Evolutionary conservation across 2,113 vertebrate genomes (phyloP).

Genomic region (Gnathonemus longibarbis): DNA sequence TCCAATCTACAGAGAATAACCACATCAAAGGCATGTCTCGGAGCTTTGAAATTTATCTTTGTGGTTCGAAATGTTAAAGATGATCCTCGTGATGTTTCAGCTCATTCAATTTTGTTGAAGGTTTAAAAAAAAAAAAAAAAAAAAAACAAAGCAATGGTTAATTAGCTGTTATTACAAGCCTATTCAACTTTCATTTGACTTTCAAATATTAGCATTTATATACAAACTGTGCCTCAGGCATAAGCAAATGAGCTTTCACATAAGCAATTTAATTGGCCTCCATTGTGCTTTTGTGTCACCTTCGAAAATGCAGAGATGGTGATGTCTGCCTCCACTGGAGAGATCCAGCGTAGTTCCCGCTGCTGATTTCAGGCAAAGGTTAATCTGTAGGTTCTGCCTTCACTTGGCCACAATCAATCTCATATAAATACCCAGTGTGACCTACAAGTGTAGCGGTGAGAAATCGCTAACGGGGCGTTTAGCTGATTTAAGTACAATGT

Average conservation of each 20-base stretch:
- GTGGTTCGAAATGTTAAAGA: constrained; percentile 96
- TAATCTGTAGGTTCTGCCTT: neutral
- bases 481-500: neutral
- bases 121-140: constrained; percentile 3
- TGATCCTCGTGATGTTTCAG: constrained; percentile 73
- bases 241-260: constrained; percentile 88
- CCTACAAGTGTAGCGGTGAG: neutral
- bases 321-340: constrained; percentile 65
- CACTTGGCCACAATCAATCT: neutral
- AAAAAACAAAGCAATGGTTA: constrained; percentile 88
- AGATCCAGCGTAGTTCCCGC: constrained; percentile 66
- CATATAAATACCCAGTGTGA: neutral
- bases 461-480: neutral
- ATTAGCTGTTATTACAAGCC: constrained; percentile 96
- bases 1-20: constrained; percentile 95
- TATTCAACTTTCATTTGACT: constrained; percentile 99
- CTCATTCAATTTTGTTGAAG: constrained; percentile 76
- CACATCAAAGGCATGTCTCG: constrained; percentile 94
- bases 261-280: constrained; percentile 88
- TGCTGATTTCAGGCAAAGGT: neutral
- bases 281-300: constrained; percentile 83
- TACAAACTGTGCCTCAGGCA: constrained; percentile 95
- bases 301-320: constrained; percentile 75
- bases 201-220: constrained; percentile 99
- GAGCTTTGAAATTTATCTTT: constrained; percentile 99